These are phyloP conservation scores for Archegozetes longisetosus DNA, from an alignment of 1,140 invertebrate genomes.

Conservation along the genomic window DNA sequence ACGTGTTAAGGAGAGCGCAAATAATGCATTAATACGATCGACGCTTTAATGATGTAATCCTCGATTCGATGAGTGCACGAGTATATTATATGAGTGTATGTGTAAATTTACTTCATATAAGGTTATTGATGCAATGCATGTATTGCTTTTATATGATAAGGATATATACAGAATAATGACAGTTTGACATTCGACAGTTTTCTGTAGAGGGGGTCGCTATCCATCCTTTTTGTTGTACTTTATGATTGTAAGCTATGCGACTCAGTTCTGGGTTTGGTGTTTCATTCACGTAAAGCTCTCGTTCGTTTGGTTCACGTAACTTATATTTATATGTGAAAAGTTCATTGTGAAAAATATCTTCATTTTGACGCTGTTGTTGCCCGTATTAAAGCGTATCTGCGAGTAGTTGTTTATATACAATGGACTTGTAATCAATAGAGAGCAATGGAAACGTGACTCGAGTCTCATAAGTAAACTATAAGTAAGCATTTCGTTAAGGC, in stretches of 20 bases:
- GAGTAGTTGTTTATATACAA: background rate
- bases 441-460: no score
- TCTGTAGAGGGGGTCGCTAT: no score
- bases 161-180: background rate
- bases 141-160: background rate
- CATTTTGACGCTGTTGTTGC: background rate
- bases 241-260: no score
- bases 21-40: background rate
- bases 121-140: background rate
- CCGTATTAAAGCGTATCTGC: background rate
- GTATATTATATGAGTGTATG: no score
- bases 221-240: no score
- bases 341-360: background rate
- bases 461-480: no score
- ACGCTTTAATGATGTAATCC: background rate
- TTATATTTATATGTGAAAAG: background rate
- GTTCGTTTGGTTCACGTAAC: background rate
- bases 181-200: background rate
- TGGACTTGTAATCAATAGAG: background rate
- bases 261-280: no score
- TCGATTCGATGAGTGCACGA: background rate
- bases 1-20: background rate
- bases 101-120: background rate
- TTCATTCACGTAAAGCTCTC: background rate
- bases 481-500: no score